Evolutionary conservation across 2,113 vertebrate species (phyloP), one percentile per base, ranked within the genome.

Genomic region (Murina feae): DNA sequence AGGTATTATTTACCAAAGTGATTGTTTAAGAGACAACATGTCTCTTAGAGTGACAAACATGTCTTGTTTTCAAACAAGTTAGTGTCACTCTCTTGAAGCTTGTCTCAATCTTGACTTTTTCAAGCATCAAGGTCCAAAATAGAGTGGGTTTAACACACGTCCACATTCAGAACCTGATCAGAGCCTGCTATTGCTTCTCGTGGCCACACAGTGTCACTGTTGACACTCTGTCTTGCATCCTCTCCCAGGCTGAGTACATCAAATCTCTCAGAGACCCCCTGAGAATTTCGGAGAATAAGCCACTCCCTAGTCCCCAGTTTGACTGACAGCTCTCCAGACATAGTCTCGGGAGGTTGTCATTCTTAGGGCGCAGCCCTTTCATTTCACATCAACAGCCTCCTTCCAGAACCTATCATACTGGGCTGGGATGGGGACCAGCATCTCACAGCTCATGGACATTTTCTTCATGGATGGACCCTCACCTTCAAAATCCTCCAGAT

Each of bases 201-300:
- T 4, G 66, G 47, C 76, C 97, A 94, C 97, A 66, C 25, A 92
- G 78, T 96, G 96, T 84, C 94, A 35, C 96, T 95, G 81, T 93
- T 92, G 93, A 6, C 74, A 84, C 95, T 97, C 85, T 2, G 39
- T 91, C 82, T 35, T 14, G 18, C 42, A 12, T 30, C 25, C 10
- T 60, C 53, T 11, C 20, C 9, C 16, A 9, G 72, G 82, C 82
- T 20, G 25, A 20, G 75, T 7, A 20, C 16, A 6, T 21, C 9
- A 2, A 17, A 39, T 44, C 71, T 60, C 28, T n/a, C 23, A 32
- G 78, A 39, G 86, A 47, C 80, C 32, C 42, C 42, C 37, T 28
- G 93, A 68, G 79, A 30, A 55, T 10, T 82, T 37, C 63, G 21
- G n/a, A 88, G 75, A 39, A 47, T 6, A 32, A 53, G 21, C 7